Conservation (phyloP, 2,113 vertebrate species). For the Brachionichthys hirsutus region DNA sequence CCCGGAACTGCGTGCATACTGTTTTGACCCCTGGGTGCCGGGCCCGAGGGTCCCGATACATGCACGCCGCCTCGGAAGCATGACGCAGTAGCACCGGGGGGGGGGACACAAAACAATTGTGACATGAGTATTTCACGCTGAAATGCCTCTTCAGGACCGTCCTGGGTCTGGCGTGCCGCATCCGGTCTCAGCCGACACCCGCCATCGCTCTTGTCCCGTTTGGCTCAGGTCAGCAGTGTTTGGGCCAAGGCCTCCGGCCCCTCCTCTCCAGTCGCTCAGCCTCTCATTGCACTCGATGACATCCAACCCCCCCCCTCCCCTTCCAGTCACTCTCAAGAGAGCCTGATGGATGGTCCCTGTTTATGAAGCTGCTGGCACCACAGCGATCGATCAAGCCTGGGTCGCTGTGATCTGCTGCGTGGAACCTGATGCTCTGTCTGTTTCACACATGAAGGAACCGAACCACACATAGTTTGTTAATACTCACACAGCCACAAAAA, state of each 20-base stretch:
- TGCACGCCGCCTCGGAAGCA: constrained; percentile 41
- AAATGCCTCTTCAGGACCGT: constrained; percentile 39
- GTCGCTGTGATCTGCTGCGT: constrained; percentile 56
- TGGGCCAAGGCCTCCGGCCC: constrained; percentile 45
- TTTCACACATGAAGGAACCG: constrained; percentile 31
- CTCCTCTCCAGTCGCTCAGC: constrained; percentile 25
- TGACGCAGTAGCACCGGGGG: constrained; percentile 62
- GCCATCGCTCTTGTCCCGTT: constrained; percentile 31
- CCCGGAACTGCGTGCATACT: constrained; percentile 78
- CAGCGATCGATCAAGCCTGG: constrained; percentile 75
- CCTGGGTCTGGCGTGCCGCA: constrained; percentile 1
- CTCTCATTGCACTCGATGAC: constrained; percentile 55
- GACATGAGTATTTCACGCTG: constrained; percentile 47
- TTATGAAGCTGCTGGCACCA: constrained; percentile 79
- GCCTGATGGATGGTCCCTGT: constrained; percentile 77
- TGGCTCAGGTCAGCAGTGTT: constrained; percentile 63
- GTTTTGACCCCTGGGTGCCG: constrained; percentile 70
- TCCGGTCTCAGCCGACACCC: not conserved
- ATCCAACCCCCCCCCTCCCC: constrained; percentile 53
- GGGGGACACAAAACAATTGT: constrained; percentile 25
- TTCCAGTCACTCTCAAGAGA: constrained; percentile 64
- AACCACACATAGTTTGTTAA: constrained; percentile 1
- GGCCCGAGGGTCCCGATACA: constrained; percentile 58
- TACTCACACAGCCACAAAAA: too few relatives aligned
- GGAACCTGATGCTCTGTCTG: constrained; percentile 40